Evolutionary conservation across 2,113 vertebrate species (phyloP).

Genomic region (Gnathonemus longibarbis): DNA sequence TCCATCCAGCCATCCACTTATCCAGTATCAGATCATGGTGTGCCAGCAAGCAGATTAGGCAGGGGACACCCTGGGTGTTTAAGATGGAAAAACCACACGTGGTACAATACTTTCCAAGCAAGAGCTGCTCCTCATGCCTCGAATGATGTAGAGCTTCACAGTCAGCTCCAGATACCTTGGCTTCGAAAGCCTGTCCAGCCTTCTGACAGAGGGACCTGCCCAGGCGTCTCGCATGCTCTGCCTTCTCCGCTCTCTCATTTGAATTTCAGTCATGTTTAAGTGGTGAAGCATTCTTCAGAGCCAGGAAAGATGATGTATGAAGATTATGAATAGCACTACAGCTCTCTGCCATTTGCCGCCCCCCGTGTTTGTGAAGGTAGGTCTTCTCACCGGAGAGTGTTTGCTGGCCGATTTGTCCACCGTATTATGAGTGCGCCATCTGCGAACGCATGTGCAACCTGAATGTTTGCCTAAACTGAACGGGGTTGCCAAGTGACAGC

Average conservation of each 20-base stretch:
- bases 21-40: neutral
- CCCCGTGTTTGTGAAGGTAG: neutral
- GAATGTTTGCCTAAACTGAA: constrained; percentile 55
- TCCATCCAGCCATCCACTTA: neutral
- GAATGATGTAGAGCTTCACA: neutral
- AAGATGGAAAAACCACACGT: neutral
- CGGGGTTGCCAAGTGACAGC: constrained; percentile 52
- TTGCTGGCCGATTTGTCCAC: neutral
- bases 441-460: constrained; percentile 23
- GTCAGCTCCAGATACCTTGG: neutral
- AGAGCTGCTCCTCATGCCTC: neutral
- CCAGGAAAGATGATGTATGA: neutral
- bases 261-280: neutral
- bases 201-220: neutral
- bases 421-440: neutral
- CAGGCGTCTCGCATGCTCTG: neutral
- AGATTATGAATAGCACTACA: neutral
- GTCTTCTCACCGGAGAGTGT: neutral
- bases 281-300: neutral
- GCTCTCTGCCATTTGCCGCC: neutral
- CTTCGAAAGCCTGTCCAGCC: neutral
- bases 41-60: neutral
- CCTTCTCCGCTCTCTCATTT: neutral
- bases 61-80: neutral
- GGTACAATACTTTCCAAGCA: neutral